A percentile compares a stretch with the other conserved stretches of the same genome.
These are phyloP conservation scores for Apis mellifera DNA, from an alignment of 1,140 invertebrate species.

Conservation along the genomic window DNA sequence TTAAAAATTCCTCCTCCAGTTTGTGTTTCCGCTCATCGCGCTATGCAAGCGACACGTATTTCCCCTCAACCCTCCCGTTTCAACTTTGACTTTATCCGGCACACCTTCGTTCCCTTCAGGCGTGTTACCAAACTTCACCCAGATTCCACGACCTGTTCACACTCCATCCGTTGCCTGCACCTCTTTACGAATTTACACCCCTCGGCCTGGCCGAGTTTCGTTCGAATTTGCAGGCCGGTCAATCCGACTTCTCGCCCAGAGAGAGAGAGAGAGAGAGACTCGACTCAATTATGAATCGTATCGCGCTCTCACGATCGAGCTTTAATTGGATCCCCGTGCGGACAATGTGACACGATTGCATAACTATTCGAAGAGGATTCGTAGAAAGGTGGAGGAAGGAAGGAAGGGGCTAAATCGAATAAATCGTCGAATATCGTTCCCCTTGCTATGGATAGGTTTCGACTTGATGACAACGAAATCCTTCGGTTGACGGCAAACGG, in stretches of 20 bases:
- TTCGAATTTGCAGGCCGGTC: slow-evolving; percentile 1
- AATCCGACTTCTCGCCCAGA: background rate
- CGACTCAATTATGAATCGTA: slow-evolving; percentile 22
- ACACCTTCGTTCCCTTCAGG: background rate
- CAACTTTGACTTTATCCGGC: slow-evolving; percentile 2
- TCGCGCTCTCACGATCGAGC: slow-evolving; percentile 22
- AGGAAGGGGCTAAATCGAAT: slow-evolving; percentile 12
- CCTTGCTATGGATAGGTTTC: background rate
- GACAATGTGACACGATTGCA: slow-evolving; percentile 48
- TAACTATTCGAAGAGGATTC: slow-evolving; percentile 6
- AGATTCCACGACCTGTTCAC: slow-evolving; percentile 5
- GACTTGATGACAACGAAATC: background rate
- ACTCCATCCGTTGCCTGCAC: background rate
- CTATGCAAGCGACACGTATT: background rate
- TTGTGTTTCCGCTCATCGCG: background rate
- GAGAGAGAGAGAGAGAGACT: background rate
- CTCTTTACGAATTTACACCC: slow-evolving; percentile 32
- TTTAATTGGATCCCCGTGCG: slow-evolving; percentile 44
- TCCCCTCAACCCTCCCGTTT: background rate
- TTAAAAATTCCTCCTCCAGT: background rate
- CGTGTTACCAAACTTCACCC: slow-evolving; percentile 17
- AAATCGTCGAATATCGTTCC: slow-evolving; percentile 4
- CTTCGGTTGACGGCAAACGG: slow-evolving; percentile 5
- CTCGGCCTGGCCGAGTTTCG: slow-evolving; percentile 7
- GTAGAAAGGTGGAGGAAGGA: slow-evolving; percentile 10